Percentiles rank a stretch among this genome's conserved stretches.
Conservation (phyloP, 2,888 invertebrate species). For the Cylindroiulus punctatus region DNA sequence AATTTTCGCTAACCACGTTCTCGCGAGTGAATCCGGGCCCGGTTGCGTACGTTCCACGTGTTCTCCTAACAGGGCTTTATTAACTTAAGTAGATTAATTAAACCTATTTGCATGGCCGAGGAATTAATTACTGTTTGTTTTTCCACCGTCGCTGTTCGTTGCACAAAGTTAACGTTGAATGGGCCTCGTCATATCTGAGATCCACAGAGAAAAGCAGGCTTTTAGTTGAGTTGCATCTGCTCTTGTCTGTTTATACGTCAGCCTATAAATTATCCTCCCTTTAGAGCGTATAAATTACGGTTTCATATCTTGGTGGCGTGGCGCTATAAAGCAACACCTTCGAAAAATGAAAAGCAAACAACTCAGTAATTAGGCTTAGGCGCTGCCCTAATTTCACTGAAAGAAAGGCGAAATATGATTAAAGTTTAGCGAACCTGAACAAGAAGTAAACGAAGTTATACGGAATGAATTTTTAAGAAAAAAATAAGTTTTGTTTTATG, state of each 20-base stretch:
- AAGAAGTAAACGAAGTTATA: not conserved
- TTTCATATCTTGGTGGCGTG: not conserved
- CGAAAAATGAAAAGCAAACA: conserved; percentile 34
- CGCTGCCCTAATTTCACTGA: not conserved
- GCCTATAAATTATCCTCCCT: conserved; percentile 25
- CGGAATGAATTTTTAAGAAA: not conserved
- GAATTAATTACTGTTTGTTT: conserved; percentile 42
- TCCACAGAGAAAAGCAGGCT: not conserved
- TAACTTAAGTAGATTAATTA: conserved; percentile 42
- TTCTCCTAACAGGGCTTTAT: conserved; percentile 11
- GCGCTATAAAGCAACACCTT: conserved; percentile 12
- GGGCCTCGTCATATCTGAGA: not conserved
- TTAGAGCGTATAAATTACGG: conserved; percentile 11
- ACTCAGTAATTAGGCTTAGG: conserved; percentile 15
- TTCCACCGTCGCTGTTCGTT: conserved; percentile 16
- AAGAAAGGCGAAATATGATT: not conserved
- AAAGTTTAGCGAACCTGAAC: conserved; percentile 3
- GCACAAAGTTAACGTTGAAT: not conserved
- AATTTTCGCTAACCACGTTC: not conserved
- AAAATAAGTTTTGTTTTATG: too few species aligned
- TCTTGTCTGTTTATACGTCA: conserved; percentile 17
- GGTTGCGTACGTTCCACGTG: not conserved
- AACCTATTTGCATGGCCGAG: not conserved
- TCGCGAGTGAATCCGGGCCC: not conserved
- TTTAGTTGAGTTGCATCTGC: conserved; percentile 5